phyloP scores from a whole-genome alignment of 1,140 invertebrate species.

The Antheraea mylitta region DNA sequence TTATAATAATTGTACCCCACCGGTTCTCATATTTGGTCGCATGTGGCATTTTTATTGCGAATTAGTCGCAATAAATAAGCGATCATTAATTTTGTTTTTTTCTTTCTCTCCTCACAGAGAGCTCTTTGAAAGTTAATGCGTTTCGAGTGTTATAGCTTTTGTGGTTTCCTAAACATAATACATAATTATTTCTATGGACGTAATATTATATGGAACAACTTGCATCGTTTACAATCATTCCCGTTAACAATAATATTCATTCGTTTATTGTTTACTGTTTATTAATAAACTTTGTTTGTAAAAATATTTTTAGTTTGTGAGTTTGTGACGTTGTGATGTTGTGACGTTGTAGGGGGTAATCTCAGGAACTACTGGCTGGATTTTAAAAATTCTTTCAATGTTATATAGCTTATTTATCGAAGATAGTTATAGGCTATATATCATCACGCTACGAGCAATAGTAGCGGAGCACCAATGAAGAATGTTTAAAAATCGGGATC shows the following conservation, averaged over 20 bases:
- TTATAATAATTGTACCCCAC: conserved; percentile 65
- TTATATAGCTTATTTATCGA: too few species aligned
- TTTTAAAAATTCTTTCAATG: too few species aligned
- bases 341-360: too few species aligned
- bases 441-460: too few species aligned
- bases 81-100: conserved; percentile 77
- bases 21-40: conserved; percentile 60
- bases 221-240: neutral
- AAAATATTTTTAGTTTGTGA: too few species aligned
- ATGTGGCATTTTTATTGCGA: conserved; percentile 78
- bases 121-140: conserved; percentile 1
- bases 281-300: too few species aligned
- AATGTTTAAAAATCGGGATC: too few species aligned
- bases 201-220: neutral
- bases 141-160: neutral
- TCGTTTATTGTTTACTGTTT: neutral
- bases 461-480: too few species aligned
- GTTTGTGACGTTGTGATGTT: too few species aligned
- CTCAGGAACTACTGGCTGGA: too few species aligned
- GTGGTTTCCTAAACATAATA: neutral
- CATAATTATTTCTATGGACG: neutral
- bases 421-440: too few species aligned
- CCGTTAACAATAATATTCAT: neutral
- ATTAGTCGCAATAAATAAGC: conserved; percentile 76
- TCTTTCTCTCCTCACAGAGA: neutral